Conservation (phyloP, 2,797 vertebrate genomes). For the Bradypus variegatus region DNA sequence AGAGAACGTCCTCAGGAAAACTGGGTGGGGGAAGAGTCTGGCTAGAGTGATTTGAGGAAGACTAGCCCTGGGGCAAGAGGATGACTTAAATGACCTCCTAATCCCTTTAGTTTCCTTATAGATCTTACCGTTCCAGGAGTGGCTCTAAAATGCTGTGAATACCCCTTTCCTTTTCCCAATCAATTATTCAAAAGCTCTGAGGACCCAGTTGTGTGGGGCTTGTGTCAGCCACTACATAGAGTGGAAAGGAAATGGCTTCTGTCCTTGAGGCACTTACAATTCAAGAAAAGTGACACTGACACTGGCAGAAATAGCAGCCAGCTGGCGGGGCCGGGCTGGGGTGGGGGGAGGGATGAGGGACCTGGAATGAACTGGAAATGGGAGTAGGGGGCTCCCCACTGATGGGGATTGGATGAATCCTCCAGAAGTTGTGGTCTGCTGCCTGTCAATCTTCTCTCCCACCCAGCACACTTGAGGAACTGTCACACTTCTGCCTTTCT, state of each 20-base stretch:
- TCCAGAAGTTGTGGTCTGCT: background rate
- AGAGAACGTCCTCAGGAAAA: background rate
- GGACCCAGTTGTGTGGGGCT: background rate
- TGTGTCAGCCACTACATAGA: background rate
- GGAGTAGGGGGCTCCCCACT: background rate
- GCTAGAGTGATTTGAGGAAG: background rate
- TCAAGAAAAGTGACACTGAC: conserved; percentile 23
- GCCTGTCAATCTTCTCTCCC: background rate
- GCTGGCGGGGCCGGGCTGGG: too few relatives aligned
- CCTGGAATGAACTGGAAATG: background rate
- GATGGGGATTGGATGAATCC: background rate
- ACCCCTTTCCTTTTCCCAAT: background rate
- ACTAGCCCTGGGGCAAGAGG: background rate
- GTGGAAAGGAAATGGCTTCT: conserved; percentile 46
- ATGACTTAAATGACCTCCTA: background rate
- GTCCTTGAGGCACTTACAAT: conserved; percentile 46
- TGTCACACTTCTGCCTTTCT: background rate
- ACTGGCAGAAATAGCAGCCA: background rate
- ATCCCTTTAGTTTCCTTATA: too few relatives aligned
- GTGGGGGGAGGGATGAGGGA: too few relatives aligned
- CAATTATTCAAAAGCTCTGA: conserved; percentile 29
- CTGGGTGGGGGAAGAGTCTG: background rate
- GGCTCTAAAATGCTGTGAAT: background rate
- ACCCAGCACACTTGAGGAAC: background rate
- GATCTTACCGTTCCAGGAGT: background rate